Evolutionary conservation across 2,888 invertebrate genomes (phyloP).

Genomic region (Epinotia ramella): DNA sequence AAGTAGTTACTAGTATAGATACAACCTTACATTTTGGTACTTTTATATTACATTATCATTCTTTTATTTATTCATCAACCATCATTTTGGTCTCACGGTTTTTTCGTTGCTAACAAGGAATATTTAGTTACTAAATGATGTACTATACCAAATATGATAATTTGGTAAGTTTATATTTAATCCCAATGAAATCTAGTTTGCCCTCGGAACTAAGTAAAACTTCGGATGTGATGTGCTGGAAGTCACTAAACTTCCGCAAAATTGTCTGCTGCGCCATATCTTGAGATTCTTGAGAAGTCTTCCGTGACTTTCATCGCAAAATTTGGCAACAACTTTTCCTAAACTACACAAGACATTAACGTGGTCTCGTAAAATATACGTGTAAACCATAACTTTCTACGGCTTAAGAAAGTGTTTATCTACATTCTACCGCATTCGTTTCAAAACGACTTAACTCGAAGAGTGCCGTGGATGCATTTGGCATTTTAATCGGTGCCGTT

Average conservation of each 20-base stretch:
- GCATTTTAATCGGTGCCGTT: too few relatives aligned
- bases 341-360: slow-evolving; percentile 15
- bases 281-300: not conserved
- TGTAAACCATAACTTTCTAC: slow-evolving; percentile 28
- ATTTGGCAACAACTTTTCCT: not conserved
- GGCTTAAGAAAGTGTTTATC: slow-evolving; percentile 24
- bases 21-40: not conserved
- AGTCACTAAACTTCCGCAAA: not conserved
- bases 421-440: not conserved
- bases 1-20: not conserved
- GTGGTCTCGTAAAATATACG: slow-evolving; percentile 3
- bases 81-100: too few relatives aligned
- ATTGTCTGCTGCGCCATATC: not conserved
- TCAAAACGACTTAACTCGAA: not conserved
- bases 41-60: not conserved
- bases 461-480: too few relatives aligned
- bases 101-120: too few relatives aligned
- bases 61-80: not conserved
- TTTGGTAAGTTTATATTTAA: too few relatives aligned
- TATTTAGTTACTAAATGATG: too few relatives aligned
- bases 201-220: not conserved
- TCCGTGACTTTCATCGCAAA: not conserved
- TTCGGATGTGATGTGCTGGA: not conserved
- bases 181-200: too few relatives aligned
- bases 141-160: too few relatives aligned